These are phyloP conservation scores for Corythornis leucogaster DNA, from an alignment of 2,797 vertebrate genomes.

Conservation along the genomic window DNA sequence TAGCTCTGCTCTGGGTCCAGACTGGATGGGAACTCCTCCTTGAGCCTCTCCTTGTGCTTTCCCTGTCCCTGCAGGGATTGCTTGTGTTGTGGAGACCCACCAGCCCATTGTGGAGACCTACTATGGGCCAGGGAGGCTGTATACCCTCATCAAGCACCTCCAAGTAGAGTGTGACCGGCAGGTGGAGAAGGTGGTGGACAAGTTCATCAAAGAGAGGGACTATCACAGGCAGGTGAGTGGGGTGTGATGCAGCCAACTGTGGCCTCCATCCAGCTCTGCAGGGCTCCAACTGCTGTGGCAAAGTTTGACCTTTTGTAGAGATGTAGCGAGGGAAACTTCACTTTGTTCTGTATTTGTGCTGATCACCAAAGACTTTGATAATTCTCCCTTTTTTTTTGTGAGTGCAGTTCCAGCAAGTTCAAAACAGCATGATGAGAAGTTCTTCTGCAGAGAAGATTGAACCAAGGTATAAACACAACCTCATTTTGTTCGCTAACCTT, in stretches of 20 bases:
- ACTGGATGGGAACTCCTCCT: not conserved
- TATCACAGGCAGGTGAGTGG: constrained; percentile 90
- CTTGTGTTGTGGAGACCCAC: constrained; percentile 94
- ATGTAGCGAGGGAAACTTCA: not conserved
- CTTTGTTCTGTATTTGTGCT: not conserved
- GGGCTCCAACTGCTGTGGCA: not conserved
- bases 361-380: not conserved
- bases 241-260: not conserved
- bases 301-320: not conserved
- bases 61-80: constrained; percentile 84
- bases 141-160: constrained; percentile 92
- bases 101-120: constrained; percentile 98
- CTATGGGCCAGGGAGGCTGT: constrained; percentile 93
- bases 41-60: not conserved
- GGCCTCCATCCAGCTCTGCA: not conserved
- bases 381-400: not conserved
- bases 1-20: not conserved
- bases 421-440: constrained; percentile 94
- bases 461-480: constrained; percentile 83
- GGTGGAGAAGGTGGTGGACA: constrained; percentile 94
- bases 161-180: constrained; percentile 95
- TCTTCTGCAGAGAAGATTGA: constrained; percentile 89
- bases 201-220: constrained; percentile 92
- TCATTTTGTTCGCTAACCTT: not conserved
- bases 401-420: constrained; percentile 93